Evolutionary conservation across 2,888 invertebrate species (phyloP).

Genomic region (Cheilosia soror): DNA sequence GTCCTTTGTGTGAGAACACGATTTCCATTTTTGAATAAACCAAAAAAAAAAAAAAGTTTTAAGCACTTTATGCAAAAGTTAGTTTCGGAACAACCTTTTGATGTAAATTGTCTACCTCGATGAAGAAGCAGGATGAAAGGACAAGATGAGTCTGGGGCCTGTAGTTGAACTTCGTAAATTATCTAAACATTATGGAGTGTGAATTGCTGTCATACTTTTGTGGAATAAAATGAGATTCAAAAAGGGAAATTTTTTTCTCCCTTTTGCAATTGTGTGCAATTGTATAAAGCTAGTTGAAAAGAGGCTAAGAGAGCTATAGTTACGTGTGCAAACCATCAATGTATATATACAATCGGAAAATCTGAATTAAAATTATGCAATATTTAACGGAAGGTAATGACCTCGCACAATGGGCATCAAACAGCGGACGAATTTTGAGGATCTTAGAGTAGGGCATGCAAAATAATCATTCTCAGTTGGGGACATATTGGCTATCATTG

Average conservation of each 20-base stretch:
- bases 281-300: no score
- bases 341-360: no score
- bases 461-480: no score
- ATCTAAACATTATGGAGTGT: constrained; percentile 18
- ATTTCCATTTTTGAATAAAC: constrained; percentile 36
- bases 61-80: constrained; percentile 21
- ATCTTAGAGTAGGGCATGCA: no score
- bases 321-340: no score
- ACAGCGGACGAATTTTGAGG: no score
- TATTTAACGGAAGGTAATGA: no score
- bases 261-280: neutral
- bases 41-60: constrained; percentile 22
- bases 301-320: no score
- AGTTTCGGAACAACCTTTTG: constrained; percentile 20
- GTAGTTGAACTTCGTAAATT: constrained; percentile 17
- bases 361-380: no score
- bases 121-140: neutral
- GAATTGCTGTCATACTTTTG: constrained; percentile 8
- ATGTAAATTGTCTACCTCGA: constrained; percentile 8
- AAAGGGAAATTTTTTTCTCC: neutral
- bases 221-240: neutral
- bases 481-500: no score
- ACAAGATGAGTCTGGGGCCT: neutral
- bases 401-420: no score
- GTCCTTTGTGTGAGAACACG: constrained; percentile 3